Evolutionary conservation across 2,888 invertebrate genomes (phyloP).

Genomic region (Cryptocephalus primarius): DNA sequence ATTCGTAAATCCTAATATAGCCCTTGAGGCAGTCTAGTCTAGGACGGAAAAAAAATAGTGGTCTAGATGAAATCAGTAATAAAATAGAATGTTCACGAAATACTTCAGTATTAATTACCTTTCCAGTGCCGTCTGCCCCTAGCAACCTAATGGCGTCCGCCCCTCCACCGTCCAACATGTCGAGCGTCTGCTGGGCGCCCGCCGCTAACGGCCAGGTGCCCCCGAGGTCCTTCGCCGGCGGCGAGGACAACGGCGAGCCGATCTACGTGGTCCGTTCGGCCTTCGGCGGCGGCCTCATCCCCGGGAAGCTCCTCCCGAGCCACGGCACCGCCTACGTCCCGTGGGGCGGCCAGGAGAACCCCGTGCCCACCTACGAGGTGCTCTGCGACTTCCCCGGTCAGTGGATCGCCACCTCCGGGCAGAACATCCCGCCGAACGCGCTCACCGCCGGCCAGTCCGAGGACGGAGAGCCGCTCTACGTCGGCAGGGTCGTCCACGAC

Average conservation of each 20-base stretch:
- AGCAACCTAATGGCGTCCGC: conserved; percentile 32
- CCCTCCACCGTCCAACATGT: conserved; percentile 25
- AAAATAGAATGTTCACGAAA: too few species aligned
- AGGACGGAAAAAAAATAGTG: too few species aligned
- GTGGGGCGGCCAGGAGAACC: conserved; percentile 67
- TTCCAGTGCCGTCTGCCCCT: conserved; percentile 2
- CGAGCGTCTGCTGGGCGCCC: conserved; percentile 49
- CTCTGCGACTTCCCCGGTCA: conserved; percentile 33
- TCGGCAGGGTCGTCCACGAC: conserved; percentile 69
- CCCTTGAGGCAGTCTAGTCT: too few species aligned
- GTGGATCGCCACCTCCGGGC: conserved; percentile 35
- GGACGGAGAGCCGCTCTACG: conserved; percentile 67
- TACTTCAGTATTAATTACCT: too few species aligned
- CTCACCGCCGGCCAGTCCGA: conserved; percentile 59
- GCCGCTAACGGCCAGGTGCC: conserved; percentile 58
- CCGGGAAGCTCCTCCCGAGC: conserved; percentile 66
- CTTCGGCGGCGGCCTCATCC: conserved; percentile 63
- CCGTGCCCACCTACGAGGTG: conserved; percentile 54
- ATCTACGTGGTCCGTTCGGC: conserved; percentile 58
- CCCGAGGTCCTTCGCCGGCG: conserved; percentile 59
- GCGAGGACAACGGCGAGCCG: conserved; percentile 48
- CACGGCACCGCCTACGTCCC: conserved; percentile 56
- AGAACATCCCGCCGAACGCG: conserved; percentile 60
- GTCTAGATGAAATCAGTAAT: too few species aligned
- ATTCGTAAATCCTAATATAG: too few species aligned